Percentiles rank a stretch among this genome's conserved stretches.
phyloP scores from a whole-genome alignment of 2,797 vertebrate genomes.

The Peromyscus attwateri region DNA sequence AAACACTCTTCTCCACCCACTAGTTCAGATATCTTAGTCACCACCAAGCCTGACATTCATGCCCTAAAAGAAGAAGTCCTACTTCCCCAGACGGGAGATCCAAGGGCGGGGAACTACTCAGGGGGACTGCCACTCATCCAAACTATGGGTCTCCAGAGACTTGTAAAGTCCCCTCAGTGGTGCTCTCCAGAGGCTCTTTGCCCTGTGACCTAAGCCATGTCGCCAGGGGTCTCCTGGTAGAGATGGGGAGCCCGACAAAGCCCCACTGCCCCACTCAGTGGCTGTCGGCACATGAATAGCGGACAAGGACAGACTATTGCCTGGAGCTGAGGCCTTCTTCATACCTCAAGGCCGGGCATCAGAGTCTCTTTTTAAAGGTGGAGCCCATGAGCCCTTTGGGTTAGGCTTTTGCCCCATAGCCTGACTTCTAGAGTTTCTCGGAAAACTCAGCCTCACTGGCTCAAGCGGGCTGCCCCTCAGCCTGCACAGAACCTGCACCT shows the following conservation, averaged over 20 bases:
- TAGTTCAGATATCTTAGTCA: conserved; percentile 76
- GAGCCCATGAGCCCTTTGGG: rapidly evolving
- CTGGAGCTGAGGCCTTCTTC: background rate
- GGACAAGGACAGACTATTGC: too few relatives aligned
- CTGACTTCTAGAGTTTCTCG: background rate
- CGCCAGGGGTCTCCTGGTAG: background rate
- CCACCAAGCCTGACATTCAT: conserved; percentile 55
- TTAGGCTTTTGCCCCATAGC: background rate
- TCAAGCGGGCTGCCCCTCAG: background rate
- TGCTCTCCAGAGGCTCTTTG: background rate
- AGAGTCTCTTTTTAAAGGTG: background rate
- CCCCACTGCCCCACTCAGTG: background rate
- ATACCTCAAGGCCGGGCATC: background rate
- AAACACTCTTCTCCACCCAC: conserved; percentile 62
- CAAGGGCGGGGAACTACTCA: conserved; percentile 64
- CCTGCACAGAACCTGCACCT: background rate
- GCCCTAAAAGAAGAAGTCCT: conserved; percentile 76
- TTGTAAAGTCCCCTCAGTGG: conserved; percentile 59
- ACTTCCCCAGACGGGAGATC: conserved; percentile 71
- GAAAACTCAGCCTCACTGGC: too few relatives aligned
- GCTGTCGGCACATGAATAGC: background rate
- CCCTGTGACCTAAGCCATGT: too few relatives aligned
- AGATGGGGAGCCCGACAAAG: background rate
- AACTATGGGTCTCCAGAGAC: conserved; percentile 38
- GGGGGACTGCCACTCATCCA: conserved; percentile 66